phyloP scores from a whole-genome alignment of 2,888 invertebrate species.

The Ceratothoa steindachneri region DNA sequence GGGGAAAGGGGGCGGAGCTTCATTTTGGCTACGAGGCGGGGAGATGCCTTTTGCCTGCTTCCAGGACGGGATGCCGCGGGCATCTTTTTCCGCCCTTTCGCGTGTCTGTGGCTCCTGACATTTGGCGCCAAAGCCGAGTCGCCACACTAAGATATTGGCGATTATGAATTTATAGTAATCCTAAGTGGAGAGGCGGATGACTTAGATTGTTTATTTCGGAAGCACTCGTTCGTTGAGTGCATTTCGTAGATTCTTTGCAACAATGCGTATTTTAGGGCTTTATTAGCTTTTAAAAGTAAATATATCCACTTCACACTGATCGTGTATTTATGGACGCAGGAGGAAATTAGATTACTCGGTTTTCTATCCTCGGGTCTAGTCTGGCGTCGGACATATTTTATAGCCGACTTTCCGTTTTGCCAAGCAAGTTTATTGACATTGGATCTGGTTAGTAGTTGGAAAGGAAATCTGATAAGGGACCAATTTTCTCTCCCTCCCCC shows the following conservation, averaged over 20 bases:
- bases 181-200: not conserved
- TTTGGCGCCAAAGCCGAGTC: not conserved
- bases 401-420: no score
- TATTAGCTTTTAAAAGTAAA: no score
- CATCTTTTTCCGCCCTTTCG: not conserved
- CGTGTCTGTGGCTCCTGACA: not conserved
- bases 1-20: not conserved
- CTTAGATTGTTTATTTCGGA: not conserved
- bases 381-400: no score
- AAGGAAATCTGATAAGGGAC: no score
- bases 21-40: not conserved
- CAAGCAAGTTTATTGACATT: no score
- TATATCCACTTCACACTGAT: no score
- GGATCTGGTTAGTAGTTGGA: no score
- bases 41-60: not conserved
- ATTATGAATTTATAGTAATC: conserved; percentile 12
- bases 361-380: no score
- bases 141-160: not conserved
- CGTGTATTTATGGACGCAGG: no score
- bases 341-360: no score
- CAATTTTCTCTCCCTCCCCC: no score
- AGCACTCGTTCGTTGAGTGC: not conserved
- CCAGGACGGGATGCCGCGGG: no score
- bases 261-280: not conserved
- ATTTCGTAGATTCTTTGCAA: not conserved